phyloP scores from a whole-genome alignment of 2,797 vertebrate species.

The Typhlichthys subterraneus region DNA sequence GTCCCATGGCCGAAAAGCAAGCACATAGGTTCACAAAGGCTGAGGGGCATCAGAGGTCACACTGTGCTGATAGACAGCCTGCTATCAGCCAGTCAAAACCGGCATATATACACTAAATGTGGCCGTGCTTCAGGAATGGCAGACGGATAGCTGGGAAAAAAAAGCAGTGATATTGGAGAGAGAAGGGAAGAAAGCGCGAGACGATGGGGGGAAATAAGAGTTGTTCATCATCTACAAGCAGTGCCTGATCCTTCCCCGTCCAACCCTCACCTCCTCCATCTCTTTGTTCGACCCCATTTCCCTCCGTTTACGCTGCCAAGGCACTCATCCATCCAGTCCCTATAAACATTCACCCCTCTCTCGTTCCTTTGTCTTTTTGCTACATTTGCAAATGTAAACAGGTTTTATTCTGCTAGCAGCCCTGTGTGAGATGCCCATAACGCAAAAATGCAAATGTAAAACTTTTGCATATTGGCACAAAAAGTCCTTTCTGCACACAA shows the following conservation, averaged over 20 bases:
- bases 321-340: slow-evolving; percentile 26
- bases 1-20: background rate
- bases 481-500: background rate
- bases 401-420: slow-evolving; percentile 42
- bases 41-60: background rate
- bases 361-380: slow-evolving; percentile 35
- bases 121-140: too few relatives aligned
- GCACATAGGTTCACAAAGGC: background rate
- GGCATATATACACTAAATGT: background rate
- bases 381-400: slow-evolving; percentile 69
- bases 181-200: slow-evolving; percentile 2
- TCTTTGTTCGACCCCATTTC: background rate
- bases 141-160: background rate
- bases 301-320: slow-evolving; percentile 34
- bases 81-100: background rate
- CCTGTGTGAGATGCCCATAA: slow-evolving; percentile 31
- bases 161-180: background rate
- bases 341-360: slow-evolving; percentile 8
- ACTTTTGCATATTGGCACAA: slow-evolving; percentile 20
- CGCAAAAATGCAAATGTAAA: slow-evolving; percentile 6
- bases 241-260: slow-evolving; percentile 27
- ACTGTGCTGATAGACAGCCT: background rate
- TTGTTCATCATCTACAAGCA: slow-evolving; percentile 26
- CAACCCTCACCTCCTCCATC: slow-evolving; percentile 2
- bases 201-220: slow-evolving; percentile 5